Conservation (phyloP, 2,888 invertebrate genomes). For the Deroplatys truncata region DNA sequence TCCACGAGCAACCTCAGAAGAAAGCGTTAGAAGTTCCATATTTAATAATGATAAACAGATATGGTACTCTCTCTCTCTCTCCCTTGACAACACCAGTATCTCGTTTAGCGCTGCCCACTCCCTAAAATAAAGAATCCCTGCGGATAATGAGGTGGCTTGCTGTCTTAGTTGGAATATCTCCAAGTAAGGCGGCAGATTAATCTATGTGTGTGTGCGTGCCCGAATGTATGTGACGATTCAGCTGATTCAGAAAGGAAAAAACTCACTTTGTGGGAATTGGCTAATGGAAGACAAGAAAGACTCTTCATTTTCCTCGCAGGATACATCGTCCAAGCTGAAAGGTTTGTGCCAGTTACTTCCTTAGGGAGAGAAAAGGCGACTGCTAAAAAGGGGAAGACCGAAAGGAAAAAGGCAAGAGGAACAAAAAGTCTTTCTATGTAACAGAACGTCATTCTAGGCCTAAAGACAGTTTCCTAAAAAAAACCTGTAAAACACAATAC, state of each 20-base stretch:
- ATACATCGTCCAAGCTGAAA: neutral
- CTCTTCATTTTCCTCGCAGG: neutral
- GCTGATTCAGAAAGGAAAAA: neutral
- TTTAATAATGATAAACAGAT: no score
- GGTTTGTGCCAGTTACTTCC: neutral
- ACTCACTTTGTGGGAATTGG: neutral
- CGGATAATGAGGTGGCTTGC: neutral
- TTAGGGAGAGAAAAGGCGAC: neutral
- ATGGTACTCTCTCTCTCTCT: no score
- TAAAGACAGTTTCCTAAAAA: neutral
- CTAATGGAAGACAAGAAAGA: neutral
- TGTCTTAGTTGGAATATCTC: neutral
- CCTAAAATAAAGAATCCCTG: neutral
- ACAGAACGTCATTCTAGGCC: neutral
- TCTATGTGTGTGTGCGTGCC: neutral
- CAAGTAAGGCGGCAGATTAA: neutral
- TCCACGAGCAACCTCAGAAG: no score
- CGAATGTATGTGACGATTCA: neutral
- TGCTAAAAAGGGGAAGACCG: no score
- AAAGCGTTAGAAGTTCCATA: no score
- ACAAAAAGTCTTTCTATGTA: neutral
- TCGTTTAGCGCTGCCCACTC: neutral
- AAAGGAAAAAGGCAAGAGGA: neutral
- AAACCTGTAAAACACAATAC: neutral
- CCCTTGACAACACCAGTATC: neutral